These are phyloP conservation scores for Diadophis punctatus DNA, from an alignment of 2,113 vertebrate genomes.

Conservation along the genomic window DNA sequence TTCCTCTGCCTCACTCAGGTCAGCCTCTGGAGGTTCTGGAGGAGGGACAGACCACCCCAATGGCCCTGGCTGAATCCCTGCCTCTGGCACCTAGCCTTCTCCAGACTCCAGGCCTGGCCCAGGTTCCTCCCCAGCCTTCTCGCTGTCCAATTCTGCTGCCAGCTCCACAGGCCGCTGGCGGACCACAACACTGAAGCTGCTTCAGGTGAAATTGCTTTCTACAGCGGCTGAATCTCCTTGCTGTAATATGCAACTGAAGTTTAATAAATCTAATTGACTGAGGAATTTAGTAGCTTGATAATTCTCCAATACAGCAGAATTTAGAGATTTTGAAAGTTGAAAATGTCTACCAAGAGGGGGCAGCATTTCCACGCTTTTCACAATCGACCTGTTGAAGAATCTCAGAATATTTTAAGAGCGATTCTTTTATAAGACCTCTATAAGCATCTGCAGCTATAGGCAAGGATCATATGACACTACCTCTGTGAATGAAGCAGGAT, in stretches of 20 bases:
- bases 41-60: too few species aligned
- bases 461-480: not conserved
- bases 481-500: not conserved
- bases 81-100: too few species aligned
- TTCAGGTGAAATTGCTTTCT: accelerated
- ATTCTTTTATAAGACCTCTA: not conserved
- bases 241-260: not conserved
- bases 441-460: not conserved
- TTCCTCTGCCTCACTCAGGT: too few species aligned
- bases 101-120: too few species aligned
- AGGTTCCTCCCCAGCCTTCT: too few species aligned
- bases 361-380: slow-evolving; percentile 42
- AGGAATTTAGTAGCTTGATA: not conserved
- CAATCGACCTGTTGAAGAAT: not conserved
- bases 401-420: not conserved
- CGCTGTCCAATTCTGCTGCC: too few species aligned
- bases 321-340: not conserved
- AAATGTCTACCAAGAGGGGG: slow-evolving; percentile 44
- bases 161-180: too few species aligned
- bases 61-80: too few species aligned
- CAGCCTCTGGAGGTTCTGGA: too few species aligned
- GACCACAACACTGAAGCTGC: not conserved
- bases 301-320: not conserved
- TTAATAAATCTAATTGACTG: not conserved
- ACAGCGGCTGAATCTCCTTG: not conserved